Evolutionary conservation across 1,140 invertebrate genomes (phyloP).

Genomic region (Rhyacophila brunnea): DNA sequence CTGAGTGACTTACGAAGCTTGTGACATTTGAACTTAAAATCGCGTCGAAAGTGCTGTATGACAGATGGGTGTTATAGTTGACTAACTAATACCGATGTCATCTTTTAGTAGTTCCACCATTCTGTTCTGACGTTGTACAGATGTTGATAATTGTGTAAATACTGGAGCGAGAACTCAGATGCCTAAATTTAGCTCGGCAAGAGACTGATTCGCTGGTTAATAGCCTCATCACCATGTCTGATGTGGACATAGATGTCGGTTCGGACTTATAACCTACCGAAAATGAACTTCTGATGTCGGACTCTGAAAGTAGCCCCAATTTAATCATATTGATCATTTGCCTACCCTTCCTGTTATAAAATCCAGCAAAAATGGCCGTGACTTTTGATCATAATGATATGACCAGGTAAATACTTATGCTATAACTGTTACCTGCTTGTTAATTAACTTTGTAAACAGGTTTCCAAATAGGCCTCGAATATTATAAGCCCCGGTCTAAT

Average conservation of each 20-base stretch:
- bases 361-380: conserved; percentile 55
- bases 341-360: too few species aligned
- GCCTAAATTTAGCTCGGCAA: conserved; percentile 14
- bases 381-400: conserved; percentile 73
- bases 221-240: conserved; percentile 14
- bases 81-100: neutral
- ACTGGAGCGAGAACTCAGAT: conserved; percentile 1
- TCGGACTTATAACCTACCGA: conserved; percentile 14
- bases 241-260: neutral
- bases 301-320: too few species aligned
- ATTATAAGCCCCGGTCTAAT: too few species aligned
- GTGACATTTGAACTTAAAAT: neutral
- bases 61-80: conserved; percentile 20
- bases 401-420: conserved; percentile 58
- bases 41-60: conserved; percentile 12
- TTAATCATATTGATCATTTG: too few species aligned
- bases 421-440: conserved; percentile 9
- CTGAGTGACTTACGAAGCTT: too few species aligned
- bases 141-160: conserved; percentile 28
- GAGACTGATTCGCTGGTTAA: conserved; percentile 15
- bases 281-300: conserved; percentile 2
- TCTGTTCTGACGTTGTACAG: conserved; percentile 18
- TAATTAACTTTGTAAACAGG: neutral
- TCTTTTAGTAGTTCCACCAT: neutral
- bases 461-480: too few species aligned